Percentiles rank a stretch among this genome's conserved stretches.
Conservation (phyloP, 2,797 vertebrate species). For the Schizopygopsis malacanthus region DNA sequence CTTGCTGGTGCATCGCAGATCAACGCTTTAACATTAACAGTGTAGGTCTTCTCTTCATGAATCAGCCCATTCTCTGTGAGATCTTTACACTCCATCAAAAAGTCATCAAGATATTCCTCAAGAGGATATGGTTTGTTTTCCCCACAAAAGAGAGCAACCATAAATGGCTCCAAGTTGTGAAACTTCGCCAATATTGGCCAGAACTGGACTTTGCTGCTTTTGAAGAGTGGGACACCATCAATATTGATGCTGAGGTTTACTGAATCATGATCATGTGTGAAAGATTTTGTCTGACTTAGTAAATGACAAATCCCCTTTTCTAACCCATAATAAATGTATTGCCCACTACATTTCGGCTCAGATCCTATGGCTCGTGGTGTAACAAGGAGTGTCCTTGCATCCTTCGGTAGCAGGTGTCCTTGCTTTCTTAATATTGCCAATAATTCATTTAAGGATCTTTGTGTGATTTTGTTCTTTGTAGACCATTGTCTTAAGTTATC, state of each 20-base stretch:
- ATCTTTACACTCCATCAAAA: slow-evolving; percentile 53
- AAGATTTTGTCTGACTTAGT: no score
- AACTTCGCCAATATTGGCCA: no score
- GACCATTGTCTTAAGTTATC: slow-evolving; percentile 37
- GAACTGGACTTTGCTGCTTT: no score
- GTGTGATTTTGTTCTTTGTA: slow-evolving; percentile 1
- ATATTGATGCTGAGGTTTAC: no score
- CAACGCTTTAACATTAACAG: slow-evolving; percentile 35
- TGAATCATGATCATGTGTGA: no score
- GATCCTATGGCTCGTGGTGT: no score
- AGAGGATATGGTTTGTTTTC: slow-evolving; percentile 33
- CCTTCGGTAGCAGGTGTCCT: slow-evolving; percentile 47
- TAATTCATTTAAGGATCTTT: slow-evolving; percentile 42
- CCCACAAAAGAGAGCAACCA: no score
- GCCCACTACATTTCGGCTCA: slow-evolving; percentile 41
- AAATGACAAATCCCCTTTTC: slow-evolving; percentile 40
- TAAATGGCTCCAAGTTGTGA: no score
- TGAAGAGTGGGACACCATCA: no score
- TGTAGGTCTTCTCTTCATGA: slow-evolving; percentile 42
- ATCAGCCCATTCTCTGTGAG: slow-evolving; percentile 46
- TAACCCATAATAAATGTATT: slow-evolving; percentile 49
- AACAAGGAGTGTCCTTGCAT: slow-evolving; percentile 2
- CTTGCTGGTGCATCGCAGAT: slow-evolving; percentile 56
- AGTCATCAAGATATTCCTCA: slow-evolving; percentile 52
- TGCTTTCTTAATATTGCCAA: slow-evolving; percentile 39